Conservation (phyloP, 1,140 invertebrate genomes). For the Rhyacophila brunnea region DNA sequence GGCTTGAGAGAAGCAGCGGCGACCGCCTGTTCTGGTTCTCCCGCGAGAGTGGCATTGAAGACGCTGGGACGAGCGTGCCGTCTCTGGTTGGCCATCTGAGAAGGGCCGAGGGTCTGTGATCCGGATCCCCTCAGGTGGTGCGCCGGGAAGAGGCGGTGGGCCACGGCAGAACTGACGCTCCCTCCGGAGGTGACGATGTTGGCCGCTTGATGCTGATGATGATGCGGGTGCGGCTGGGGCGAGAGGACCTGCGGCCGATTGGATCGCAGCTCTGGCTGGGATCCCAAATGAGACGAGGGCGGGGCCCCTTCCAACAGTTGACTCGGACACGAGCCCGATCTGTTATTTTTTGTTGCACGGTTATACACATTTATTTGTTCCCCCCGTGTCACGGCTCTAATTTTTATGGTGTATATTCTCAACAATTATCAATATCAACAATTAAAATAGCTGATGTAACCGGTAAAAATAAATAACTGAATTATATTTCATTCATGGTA, state of each 20-base stretch:
- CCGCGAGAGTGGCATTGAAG: slow-evolving; percentile 29
- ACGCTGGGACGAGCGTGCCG: slow-evolving; percentile 58
- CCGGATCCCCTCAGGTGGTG: slow-evolving; percentile 13
- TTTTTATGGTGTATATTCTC: too few species aligned
- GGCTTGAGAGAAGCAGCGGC: not conserved
- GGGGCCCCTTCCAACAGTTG: slow-evolving; percentile 71
- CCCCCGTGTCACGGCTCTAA: too few species aligned
- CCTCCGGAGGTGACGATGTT: slow-evolving; percentile 5
- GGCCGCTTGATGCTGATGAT: not conserved
- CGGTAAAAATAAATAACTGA: too few species aligned
- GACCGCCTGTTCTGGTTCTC: not conserved
- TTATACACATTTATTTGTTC: too few species aligned
- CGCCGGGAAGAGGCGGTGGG: slow-evolving; percentile 28
- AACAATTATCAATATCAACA: too few species aligned
- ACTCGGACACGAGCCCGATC: slow-evolving; percentile 88
- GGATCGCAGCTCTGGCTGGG: not conserved
- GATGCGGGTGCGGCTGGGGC: slow-evolving; percentile 26
- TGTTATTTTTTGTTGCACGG: slow-evolving; percentile 40
- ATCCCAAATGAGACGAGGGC: slow-evolving; percentile 27
- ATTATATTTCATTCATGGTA: too few species aligned
- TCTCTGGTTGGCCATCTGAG: slow-evolving; percentile 46
- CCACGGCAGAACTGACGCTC: slow-evolving; percentile 30
- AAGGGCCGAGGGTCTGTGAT: slow-evolving; percentile 38
- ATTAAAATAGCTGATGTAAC: too few species aligned
- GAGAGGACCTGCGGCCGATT: slow-evolving; percentile 24